Percentiles rank a stretch among this genome's conserved stretches.
Conservation (phyloP, 1,140 invertebrate species). For the Hormaphis cornu region DNA sequence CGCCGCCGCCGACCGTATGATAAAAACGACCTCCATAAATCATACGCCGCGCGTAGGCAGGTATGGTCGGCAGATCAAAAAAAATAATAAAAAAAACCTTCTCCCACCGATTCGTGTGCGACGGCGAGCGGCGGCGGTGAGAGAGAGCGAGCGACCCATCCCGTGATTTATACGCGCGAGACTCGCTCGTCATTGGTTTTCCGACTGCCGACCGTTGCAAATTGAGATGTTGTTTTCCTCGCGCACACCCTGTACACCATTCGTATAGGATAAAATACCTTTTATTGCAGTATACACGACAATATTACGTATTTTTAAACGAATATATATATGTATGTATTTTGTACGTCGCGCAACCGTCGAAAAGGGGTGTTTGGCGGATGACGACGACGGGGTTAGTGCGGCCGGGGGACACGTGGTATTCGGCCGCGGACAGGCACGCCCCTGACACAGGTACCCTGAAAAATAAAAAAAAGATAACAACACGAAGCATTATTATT, state of each 20-base stretch:
- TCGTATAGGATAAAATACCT: no score
- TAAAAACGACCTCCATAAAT: slow-evolving; percentile 31
- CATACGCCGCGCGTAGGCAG: neutral
- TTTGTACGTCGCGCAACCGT: no score
- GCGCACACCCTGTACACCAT: neutral
- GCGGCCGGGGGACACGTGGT: neutral
- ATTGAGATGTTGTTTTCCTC: slow-evolving; percentile 7
- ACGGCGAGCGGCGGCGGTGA: no score
- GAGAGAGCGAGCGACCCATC: neutral
- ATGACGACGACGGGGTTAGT: neutral
- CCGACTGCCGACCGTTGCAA: slow-evolving; percentile 23
- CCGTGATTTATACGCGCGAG: slow-evolving; percentile 7
- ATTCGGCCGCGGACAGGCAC: neutral
- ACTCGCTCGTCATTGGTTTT: slow-evolving; percentile 21
- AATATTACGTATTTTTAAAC: neutral
- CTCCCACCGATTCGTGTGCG: slow-evolving; percentile 1
- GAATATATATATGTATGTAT: neutral
- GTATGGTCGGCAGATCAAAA: neutral
- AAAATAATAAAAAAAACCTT: slow-evolving; percentile 9
- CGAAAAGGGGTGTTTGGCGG: slow-evolving; percentile 21
- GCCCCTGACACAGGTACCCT: slow-evolving; percentile 19
- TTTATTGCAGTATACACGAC: slow-evolving; percentile 6
- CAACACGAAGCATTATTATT: no score
- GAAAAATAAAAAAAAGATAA: slow-evolving; percentile 3
- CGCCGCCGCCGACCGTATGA: slow-evolving; percentile 22